These are phyloP conservation scores for Staurois parvus DNA, from an alignment of 2,797 vertebrate species.

Conservation along the genomic window DNA sequence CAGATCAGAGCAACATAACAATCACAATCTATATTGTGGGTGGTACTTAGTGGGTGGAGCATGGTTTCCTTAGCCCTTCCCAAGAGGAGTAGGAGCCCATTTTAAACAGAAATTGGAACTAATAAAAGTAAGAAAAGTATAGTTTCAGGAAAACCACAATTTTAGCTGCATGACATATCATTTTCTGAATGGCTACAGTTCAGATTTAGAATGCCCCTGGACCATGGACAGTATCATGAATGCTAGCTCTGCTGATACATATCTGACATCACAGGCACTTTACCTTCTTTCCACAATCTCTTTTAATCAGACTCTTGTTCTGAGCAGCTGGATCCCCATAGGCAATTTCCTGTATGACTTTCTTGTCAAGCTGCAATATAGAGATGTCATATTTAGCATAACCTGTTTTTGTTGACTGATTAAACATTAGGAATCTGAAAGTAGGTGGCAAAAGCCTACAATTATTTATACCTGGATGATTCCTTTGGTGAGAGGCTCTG, in stretches of 20 bases:
- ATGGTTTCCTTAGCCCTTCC: too few species aligned
- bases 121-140: too few species aligned
- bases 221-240: not conserved
- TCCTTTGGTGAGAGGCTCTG: slow-evolving; percentile 89
- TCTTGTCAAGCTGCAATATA: slow-evolving; percentile 86
- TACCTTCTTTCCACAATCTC: slow-evolving; percentile 80
- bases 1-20: too few species aligned
- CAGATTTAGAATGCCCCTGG: not conserved
- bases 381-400: not conserved
- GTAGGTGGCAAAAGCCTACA: not conserved
- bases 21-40: too few species aligned
- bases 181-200: too few species aligned
- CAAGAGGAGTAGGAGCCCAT: too few species aligned
- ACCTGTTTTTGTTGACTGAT: not conserved
- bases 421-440: not conserved
- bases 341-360: slow-evolving; percentile 87
- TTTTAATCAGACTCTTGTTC: slow-evolving; percentile 91
- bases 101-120: too few species aligned
- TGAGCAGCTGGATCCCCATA: slow-evolving; percentile 76
- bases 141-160: too few species aligned
- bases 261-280: not conserved
- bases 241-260: not conserved
- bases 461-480: slow-evolving; percentile 88
- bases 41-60: too few species aligned
- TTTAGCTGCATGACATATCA: too few species aligned